Conservation (phyloP, 2,113 vertebrate genomes). For the Leptosomus discolor region DNA sequence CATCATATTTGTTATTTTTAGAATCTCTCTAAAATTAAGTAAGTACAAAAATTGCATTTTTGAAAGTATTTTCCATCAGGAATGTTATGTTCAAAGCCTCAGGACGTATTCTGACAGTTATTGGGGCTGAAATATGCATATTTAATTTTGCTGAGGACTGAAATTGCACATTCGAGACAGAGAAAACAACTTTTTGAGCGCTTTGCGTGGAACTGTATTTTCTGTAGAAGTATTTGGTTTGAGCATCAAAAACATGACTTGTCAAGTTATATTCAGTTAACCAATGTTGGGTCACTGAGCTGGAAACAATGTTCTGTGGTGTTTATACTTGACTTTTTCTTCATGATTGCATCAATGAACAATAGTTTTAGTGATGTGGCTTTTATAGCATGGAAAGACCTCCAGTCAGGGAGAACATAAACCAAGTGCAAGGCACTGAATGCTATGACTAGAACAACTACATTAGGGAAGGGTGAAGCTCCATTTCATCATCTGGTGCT, state of each 20-base stretch:
- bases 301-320: slow-evolving; percentile 56
- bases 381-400: slow-evolving; percentile 56
- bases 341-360: slow-evolving; percentile 72
- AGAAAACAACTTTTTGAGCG: neutral
- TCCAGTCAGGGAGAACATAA: slow-evolving; percentile 32
- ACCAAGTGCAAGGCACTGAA: neutral
- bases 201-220: neutral
- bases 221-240: neutral
- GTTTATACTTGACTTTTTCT: slow-evolving; percentile 70
- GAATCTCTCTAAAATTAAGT: neutral
- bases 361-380: slow-evolving; percentile 60
- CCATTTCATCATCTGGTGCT: slow-evolving; percentile 36
- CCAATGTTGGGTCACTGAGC: slow-evolving; percentile 36
- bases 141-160: neutral
- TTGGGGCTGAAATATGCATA: neutral
- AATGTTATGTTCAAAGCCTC: neutral
- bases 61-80: neutral
- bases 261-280: slow-evolving; percentile 56
- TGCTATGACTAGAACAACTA: slow-evolving; percentile 3
- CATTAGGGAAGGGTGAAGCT: slow-evolving; percentile 37
- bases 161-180: neutral
- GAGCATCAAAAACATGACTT: slow-evolving; percentile 24
- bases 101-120: neutral
- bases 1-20: neutral
- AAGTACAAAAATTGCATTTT: neutral